Evolutionary conservation across 2,113 vertebrate species (phyloP).

Genomic region (Gambusia affinis): DNA sequence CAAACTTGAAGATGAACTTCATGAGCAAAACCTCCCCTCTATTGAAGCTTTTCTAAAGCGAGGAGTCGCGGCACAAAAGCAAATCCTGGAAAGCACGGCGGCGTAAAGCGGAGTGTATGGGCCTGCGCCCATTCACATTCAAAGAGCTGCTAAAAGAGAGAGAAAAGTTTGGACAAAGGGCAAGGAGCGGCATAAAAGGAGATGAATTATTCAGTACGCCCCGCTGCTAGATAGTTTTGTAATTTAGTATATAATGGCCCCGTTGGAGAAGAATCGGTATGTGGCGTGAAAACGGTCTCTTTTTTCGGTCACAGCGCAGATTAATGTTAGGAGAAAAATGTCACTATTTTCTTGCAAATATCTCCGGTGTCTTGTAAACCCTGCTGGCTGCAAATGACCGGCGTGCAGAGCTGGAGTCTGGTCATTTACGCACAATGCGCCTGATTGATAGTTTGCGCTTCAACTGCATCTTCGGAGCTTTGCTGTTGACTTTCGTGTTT

Average conservation of each 20-base stretch:
- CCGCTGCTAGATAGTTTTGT: conserved; percentile 89
- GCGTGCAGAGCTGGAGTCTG: not conserved
- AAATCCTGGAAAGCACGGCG: conserved; percentile 75
- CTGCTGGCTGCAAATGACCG: conserved; percentile 22
- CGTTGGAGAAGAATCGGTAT: conserved; percentile 80
- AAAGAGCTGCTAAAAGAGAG: conserved; percentile 70
- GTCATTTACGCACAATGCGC: not conserved
- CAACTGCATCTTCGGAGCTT: conserved; percentile 4
- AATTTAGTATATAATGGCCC: conserved; percentile 84
- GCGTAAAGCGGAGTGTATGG: conserved; percentile 62
- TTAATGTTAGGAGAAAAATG: conserved; percentile 55
- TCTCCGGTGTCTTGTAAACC: conserved; percentile 24
- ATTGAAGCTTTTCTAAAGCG: conserved; percentile 80
- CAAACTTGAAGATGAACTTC: conserved; percentile 95
- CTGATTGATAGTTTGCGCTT: not conserved
- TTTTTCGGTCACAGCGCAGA: conserved; percentile 55
- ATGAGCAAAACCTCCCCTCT: conserved; percentile 67
- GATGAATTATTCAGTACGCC: conserved; percentile 87
- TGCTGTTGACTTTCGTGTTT: conserved; percentile 18
- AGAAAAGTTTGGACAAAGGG: conserved; percentile 84
- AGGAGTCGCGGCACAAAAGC: conserved; percentile 83
- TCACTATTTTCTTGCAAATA: conserved; percentile 50
- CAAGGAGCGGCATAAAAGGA: conserved; percentile 82
- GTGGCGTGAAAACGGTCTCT: conserved; percentile 81
- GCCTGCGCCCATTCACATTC: conserved; percentile 83